Percentiles rank a stretch among this genome's conserved stretches.
Evolutionary conservation across 2,888 invertebrate species (phyloP).

Genomic region (Drosophila kokeensis): DNA sequence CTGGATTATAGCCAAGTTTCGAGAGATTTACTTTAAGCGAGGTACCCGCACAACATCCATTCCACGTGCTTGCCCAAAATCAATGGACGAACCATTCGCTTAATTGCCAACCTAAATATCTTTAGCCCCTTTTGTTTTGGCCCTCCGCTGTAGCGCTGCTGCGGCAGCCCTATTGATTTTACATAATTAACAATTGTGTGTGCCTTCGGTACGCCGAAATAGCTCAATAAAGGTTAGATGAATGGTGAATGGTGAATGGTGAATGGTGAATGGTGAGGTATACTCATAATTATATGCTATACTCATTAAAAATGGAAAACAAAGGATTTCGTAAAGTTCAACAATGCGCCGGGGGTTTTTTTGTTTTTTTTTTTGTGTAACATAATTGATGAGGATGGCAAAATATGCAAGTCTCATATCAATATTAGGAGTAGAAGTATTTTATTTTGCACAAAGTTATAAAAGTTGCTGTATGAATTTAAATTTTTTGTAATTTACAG

Average conservation of each 20-base stretch:
- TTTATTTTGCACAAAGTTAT: not conserved
- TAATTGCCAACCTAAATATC: conserved; percentile 14
- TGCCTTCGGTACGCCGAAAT: conserved; percentile 41
- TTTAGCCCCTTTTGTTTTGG: conserved; percentile 17
- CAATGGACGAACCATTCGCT: conserved; percentile 32
- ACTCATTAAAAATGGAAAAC: conserved; percentile 8
- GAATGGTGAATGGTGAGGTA: not conserved
- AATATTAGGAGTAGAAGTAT: not conserved
- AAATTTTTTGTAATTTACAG: not conserved
- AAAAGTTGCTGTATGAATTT: not conserved
- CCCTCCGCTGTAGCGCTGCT: not conserved
- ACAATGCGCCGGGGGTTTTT: not conserved
- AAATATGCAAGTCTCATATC: not conserved
- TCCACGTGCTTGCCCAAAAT: conserved; percentile 55
- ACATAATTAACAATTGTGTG: conserved; percentile 62
- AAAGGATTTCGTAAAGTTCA: not conserved
- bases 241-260: not conserved
- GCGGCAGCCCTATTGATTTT: conserved; percentile 63
- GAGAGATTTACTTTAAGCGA: conserved; percentile 41
- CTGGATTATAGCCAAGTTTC: conserved; percentile 50
- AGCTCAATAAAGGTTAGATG: conserved; percentile 31
- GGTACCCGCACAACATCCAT: conserved; percentile 8
- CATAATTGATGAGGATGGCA: not conserved
- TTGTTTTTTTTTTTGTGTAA: not conserved
- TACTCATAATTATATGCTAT: conserved; percentile 6